These are phyloP conservation scores for Ormyrus nitidulus DNA, from an alignment of 2,888 invertebrate genomes.

Conservation along the genomic window DNA sequence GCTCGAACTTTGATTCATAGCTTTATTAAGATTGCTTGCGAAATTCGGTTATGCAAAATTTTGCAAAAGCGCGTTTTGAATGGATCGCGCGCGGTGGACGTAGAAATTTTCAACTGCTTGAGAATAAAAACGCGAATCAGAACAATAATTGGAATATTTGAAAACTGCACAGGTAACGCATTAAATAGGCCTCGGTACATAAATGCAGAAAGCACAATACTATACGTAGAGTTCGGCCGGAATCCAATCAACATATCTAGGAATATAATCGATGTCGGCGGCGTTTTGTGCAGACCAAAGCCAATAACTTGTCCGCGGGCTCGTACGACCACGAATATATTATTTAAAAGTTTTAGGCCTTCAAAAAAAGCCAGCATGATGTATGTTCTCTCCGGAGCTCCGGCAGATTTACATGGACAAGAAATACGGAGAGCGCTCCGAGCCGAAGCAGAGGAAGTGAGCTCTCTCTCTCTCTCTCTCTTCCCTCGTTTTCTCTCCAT, in stretches of 20 bases:
- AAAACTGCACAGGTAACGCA: too few species aligned
- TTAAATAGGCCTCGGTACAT: too few species aligned
- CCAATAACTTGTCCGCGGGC: constrained; percentile 20
- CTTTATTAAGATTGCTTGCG: too few species aligned
- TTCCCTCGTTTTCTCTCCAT: not conserved
- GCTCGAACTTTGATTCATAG: too few species aligned
- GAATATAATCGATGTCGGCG: constrained; percentile 18
- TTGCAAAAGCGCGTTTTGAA: too few species aligned
- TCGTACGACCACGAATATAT: constrained; percentile 12
- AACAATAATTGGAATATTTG: too few species aligned
- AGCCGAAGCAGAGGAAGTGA: constrained; percentile 41
- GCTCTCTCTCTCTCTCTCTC: constrained; percentile 1
- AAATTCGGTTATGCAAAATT: too few species aligned
- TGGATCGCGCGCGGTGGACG: too few species aligned
- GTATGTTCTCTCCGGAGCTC: constrained; percentile 3
- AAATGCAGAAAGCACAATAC: too few species aligned
- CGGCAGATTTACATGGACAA: constrained; percentile 47
- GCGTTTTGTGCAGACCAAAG: not conserved
- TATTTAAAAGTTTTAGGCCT: constrained; percentile 7
- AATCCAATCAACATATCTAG: not conserved
- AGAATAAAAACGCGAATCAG: too few species aligned
- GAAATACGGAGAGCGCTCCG: constrained; percentile 35
- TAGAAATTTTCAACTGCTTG: too few species aligned
- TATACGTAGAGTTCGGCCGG: too few species aligned
- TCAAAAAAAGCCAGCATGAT: constrained; percentile 25